phyloP scores from a whole-genome alignment of 1,140 invertebrate species.

The Andrena cerasifolii region DNA sequence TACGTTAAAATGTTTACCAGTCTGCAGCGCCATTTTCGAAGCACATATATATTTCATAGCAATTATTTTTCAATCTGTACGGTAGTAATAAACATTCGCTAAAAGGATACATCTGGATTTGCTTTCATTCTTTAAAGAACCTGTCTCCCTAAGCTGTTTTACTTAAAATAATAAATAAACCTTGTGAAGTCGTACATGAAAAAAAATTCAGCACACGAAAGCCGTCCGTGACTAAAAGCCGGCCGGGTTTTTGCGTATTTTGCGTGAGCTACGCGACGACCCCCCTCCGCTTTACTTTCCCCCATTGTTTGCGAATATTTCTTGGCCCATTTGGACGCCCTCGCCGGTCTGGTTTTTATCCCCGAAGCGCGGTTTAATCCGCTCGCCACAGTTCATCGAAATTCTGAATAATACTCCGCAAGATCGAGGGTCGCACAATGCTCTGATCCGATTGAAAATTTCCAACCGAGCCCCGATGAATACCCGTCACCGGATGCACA shows the following conservation, averaged over 20 bases:
- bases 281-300: neutral
- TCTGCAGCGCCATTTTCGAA: too few relatives aligned
- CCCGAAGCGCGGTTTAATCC: neutral
- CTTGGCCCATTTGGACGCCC: neutral
- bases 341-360: neutral
- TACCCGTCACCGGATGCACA: neutral
- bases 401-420: conserved; percentile 2
- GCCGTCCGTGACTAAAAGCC: neutral
- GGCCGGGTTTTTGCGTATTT: conserved; percentile 2
- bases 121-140: too few relatives aligned
- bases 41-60: too few relatives aligned
- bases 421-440: conserved; percentile 16
- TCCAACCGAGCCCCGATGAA: neutral
- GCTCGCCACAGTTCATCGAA: conserved; percentile 21
- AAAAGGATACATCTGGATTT: too few relatives aligned
- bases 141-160: too few relatives aligned
- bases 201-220: too few relatives aligned
- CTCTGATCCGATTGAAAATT: conserved; percentile 2
- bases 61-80: too few relatives aligned
- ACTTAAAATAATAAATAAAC: too few relatives aligned
- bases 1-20: too few relatives aligned
- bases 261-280: neutral
- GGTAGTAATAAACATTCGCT: too few relatives aligned
- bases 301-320: conserved; percentile 5
- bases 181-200: too few relatives aligned